Conservation (phyloP, 2,888 invertebrate species). For the Erebia aethiops region DNA sequence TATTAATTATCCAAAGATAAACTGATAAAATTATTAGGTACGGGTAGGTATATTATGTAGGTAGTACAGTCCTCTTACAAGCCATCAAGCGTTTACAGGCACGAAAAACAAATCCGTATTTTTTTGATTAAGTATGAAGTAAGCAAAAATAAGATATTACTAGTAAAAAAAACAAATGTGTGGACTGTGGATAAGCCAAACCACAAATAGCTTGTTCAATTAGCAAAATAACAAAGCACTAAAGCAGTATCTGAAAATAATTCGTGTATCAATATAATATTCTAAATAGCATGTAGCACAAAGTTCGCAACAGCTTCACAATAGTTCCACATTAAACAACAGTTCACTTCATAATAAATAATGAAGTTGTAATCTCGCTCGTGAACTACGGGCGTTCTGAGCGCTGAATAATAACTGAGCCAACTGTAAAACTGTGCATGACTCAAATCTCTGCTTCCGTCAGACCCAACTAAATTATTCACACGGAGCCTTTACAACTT, state of each 20-base stretch:
- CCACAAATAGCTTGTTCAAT: no score
- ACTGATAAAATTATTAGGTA: no score
- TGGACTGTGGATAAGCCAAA: no score
- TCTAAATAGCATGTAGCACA: slow-evolving; percentile 7
- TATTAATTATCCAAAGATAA: no score
- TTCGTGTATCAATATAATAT: not conserved
- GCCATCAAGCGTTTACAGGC: no score
- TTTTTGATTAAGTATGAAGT: no score
- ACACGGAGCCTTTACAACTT: slow-evolving; percentile 12
- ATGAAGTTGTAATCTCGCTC: slow-evolving; percentile 40
- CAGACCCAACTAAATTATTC: slow-evolving; percentile 41
- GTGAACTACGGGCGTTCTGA: slow-evolving; percentile 33
- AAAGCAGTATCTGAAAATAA: not conserved
- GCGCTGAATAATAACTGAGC: slow-evolving; percentile 45
- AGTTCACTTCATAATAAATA: slow-evolving; percentile 37
- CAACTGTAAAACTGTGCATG: slow-evolving; percentile 43
- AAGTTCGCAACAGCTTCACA: slow-evolving; percentile 24
- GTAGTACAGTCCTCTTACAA: no score
- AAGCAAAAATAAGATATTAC: no score
- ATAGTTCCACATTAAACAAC: slow-evolving; percentile 16
- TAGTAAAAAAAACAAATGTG: no score
- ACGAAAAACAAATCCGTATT: no score
- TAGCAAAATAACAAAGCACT: not conserved
- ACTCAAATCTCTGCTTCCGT: slow-evolving; percentile 44
- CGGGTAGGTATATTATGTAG: no score